Conservation (phyloP, 2,888 invertebrate genomes). For the Dysmachus trigonus region DNA sequence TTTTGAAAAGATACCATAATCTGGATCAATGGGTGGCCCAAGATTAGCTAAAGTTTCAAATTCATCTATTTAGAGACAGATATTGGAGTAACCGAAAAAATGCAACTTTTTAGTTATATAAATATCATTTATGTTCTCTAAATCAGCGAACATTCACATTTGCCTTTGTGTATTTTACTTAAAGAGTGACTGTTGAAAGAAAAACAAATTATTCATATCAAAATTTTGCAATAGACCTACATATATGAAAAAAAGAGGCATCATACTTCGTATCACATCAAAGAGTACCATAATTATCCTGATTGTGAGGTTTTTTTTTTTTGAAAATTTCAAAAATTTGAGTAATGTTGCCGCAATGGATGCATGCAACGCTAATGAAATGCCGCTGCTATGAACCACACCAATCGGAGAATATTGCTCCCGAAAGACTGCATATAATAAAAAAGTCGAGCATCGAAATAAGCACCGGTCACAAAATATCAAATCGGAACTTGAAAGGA, state of each 20-base stretch:
- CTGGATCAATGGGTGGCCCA: too few species aligned
- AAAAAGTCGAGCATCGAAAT: background rate
- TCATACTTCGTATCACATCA: background rate
- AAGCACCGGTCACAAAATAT: slow-evolving; percentile 2
- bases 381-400: background rate
- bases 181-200: background rate
- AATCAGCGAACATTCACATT: background rate
- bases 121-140: background rate
- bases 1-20: too few species aligned
- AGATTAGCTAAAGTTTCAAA: too few species aligned
- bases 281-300: background rate
- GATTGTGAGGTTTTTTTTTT: background rate
- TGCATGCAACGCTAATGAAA: background rate
- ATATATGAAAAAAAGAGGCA: background rate
- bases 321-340: background rate
- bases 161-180: background rate
- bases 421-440: background rate
- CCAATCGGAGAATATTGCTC: background rate
- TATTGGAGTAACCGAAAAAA: too few species aligned
- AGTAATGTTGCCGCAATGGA: background rate
- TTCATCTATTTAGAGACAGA: too few species aligned
- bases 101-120: too few species aligned
- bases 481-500: slow-evolving; percentile 26
- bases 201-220: background rate
- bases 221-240: background rate